Conservation (phyloP, 35 echinoderm and acorn worm species). For the Nesometra sesokonis region DNA sequence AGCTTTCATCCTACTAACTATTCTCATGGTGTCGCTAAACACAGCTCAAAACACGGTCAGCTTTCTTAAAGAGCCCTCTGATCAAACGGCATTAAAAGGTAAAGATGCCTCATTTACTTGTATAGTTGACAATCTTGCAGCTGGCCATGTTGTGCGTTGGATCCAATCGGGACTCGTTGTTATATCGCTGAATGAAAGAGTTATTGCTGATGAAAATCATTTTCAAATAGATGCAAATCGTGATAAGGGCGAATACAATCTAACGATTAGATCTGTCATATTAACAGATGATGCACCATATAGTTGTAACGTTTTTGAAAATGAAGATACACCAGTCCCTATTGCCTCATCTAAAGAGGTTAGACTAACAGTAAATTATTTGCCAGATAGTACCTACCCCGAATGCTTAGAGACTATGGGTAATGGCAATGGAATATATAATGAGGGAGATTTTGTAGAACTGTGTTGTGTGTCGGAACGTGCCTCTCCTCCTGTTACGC, state of each 20-base stretch:
- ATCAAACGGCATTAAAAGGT: neutral
- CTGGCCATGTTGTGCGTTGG: neutral
- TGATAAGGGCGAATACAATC: neutral
- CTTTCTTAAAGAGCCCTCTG: neutral
- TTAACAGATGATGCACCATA: neutral
- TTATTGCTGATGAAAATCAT: neutral
- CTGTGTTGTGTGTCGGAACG: neutral
- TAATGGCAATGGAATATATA: neutral
- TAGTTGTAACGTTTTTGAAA: neutral
- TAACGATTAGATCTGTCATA: neutral
- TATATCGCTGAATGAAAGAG: neutral
- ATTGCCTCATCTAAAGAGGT: neutral
- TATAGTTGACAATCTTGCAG: neutral
- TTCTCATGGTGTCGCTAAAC: neutral
- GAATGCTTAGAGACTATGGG: neutral
- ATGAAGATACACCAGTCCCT: neutral
- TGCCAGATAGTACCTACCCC: neutral
- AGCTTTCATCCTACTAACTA: neutral
- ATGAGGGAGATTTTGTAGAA: neutral
- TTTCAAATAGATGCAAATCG: neutral
- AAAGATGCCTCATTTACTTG: neutral
- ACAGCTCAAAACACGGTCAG: neutral
- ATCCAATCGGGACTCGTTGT: neutral
- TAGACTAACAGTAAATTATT: neutral
- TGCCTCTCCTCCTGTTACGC: neutral